These are phyloP conservation scores for Paraplagusia blochii DNA, from an alignment of 2,113 vertebrate species.

Conservation along the genomic window DNA sequence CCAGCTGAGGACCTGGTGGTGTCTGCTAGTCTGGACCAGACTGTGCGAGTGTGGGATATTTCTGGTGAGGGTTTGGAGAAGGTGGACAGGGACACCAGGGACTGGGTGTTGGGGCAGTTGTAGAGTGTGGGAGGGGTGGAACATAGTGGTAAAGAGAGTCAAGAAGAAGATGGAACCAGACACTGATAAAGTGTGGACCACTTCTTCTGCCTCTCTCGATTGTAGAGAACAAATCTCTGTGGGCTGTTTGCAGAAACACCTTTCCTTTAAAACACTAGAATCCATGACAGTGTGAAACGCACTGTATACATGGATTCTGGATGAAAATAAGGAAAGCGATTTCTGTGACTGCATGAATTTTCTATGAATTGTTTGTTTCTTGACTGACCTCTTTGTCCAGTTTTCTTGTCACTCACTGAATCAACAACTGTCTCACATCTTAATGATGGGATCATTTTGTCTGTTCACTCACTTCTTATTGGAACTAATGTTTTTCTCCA, in stretches of 20 bases:
- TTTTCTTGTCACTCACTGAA: constrained; percentile 22
- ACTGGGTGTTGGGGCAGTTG: constrained; percentile 26
- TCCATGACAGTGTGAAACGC: constrained; percentile 3
- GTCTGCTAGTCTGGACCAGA: constrained; percentile 96
- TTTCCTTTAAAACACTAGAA: constrained; percentile 31
- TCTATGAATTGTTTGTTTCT: constrained; percentile 18
- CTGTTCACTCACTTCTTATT: not conserved
- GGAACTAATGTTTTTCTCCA: not conserved
- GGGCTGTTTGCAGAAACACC: constrained; percentile 68
- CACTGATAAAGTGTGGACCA: constrained; percentile 14
- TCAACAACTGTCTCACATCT: constrained; percentile 14
- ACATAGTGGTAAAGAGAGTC: constrained; percentile 31
- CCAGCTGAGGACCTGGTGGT: constrained; percentile 95
- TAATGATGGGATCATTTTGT: not conserved
- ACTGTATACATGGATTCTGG: constrained; percentile 8
- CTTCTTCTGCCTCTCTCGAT: constrained; percentile 47
- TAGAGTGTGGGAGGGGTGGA: constrained; percentile 3
- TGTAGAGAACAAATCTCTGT: constrained; percentile 66
- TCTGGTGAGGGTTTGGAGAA: constrained; percentile 85
- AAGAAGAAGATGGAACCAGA: constrained; percentile 36
- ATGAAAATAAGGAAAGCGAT: constrained; percentile 47
- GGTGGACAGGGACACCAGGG: constrained; percentile 26
- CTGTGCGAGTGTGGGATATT: constrained; percentile 98
- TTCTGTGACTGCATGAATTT: constrained; percentile 69
- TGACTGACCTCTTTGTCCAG: constrained; percentile 6